These are phyloP conservation scores for Onychomys arenicola DNA, from an alignment of 2,797 vertebrate species.

Conservation along the genomic window DNA sequence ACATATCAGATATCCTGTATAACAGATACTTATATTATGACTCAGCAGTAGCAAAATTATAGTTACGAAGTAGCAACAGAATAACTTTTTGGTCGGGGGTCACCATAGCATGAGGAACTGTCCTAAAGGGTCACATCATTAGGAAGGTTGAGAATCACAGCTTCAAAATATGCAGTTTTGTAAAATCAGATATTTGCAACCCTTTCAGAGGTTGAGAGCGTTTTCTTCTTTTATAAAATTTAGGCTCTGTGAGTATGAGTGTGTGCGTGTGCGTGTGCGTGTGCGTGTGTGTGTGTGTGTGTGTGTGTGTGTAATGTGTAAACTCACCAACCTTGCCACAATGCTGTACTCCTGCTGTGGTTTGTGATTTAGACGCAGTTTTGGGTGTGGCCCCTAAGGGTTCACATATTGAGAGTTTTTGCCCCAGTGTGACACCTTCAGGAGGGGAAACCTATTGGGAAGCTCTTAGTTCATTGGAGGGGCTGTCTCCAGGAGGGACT, in stretches of 20 bases:
- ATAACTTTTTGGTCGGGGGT: not conserved
- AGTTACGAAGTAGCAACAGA: not conserved
- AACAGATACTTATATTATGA: not conserved
- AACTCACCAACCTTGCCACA: not conserved
- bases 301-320: too few relatives aligned
- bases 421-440: not conserved
- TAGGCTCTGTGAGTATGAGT: not conserved
- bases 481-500: not conserved
- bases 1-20: not conserved
- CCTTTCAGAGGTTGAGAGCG: not conserved
- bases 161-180: not conserved
- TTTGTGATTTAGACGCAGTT: not conserved
- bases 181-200: not conserved
- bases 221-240: not conserved
- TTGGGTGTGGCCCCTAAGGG: not conserved
- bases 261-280: too few relatives aligned
- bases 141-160: not conserved
- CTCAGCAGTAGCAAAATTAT: not conserved
- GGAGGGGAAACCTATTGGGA: not conserved
- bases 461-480: not conserved
- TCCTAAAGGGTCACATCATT: not conserved
- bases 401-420: not conserved
- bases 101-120: not conserved
- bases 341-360: not conserved
- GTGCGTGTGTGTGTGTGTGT: not conserved